Conservation (phyloP, 2,113 vertebrate species). For the Candoia aspera region DNA sequence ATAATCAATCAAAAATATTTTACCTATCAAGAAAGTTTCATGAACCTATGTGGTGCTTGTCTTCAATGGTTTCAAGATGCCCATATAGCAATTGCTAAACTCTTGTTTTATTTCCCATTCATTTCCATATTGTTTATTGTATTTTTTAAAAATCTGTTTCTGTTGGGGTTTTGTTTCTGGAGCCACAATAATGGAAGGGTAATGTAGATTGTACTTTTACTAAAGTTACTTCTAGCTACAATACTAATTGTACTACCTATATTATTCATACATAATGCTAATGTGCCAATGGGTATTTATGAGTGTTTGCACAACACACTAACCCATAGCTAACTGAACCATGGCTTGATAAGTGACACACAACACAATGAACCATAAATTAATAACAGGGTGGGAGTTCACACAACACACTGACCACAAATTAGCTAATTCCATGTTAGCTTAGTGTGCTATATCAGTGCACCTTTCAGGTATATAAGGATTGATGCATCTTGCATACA, state of each 20-base stretch:
- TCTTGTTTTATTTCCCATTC: neutral
- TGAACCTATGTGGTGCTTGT: neutral
- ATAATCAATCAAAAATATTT: neutral
- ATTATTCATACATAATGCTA: neutral
- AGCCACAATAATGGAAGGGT: neutral
- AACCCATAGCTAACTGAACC: neutral
- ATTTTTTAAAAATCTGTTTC: too few species aligned
- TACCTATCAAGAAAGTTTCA: neutral
- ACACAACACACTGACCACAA: neutral
- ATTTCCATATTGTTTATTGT: neutral
- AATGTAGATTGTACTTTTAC: neutral
- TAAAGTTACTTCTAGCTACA: neutral
- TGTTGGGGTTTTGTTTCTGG: neutral
- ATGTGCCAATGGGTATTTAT: neutral
- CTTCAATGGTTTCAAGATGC: neutral
- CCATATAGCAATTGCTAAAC: neutral
- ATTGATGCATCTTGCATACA: neutral
- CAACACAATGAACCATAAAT: too few species aligned
- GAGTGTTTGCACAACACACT: neutral
- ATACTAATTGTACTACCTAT: neutral
- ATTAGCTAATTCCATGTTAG: neutral
- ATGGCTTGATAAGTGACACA: too few species aligned
- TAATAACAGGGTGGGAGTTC: too few species aligned
- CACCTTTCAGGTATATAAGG: neutral
- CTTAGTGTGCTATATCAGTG: neutral